phyloP scores from a whole-genome alignment of 2,888 invertebrate genomes.

The Drosophila imparisetae region DNA sequence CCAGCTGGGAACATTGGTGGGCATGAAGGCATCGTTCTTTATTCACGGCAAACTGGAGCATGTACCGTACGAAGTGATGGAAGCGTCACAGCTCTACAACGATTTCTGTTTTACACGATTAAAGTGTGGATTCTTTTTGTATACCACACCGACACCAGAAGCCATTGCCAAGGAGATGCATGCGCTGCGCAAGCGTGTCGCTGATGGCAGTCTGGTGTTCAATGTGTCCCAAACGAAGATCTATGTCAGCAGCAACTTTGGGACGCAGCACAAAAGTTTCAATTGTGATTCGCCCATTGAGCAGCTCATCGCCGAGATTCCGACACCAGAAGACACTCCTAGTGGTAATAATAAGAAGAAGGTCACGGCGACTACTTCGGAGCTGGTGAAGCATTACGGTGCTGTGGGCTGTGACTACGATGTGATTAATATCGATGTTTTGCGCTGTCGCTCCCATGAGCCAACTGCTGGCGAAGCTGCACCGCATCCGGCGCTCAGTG shows the following conservation, averaged over 20 bases:
- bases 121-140: slow-evolving; percentile 88
- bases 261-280: slow-evolving; percentile 67
- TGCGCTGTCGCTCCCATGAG: slow-evolving; percentile 83
- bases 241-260: slow-evolving; percentile 87
- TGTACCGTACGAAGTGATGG: slow-evolving; percentile 87
- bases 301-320: slow-evolving; percentile 62
- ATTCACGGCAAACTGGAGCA: slow-evolving; percentile 90
- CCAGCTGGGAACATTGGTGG: slow-evolving; percentile 86
- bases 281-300: slow-evolving; percentile 74
- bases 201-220: slow-evolving; percentile 90
- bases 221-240: slow-evolving; percentile 88
- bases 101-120: slow-evolving; percentile 90
- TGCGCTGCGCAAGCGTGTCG: slow-evolving; percentile 89
- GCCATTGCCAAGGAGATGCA: slow-evolving; percentile 88
- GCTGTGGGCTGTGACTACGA: slow-evolving; percentile 79
- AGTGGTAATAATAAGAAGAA: slow-evolving; percentile 44
- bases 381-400: slow-evolving; percentile 53
- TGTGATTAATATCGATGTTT: slow-evolving; percentile 81
- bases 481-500: slow-evolving; percentile 70
- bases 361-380: not conserved
- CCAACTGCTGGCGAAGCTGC: slow-evolving; percentile 41
- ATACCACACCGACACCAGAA: slow-evolving; percentile 87
- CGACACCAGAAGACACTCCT: slow-evolving; percentile 48
- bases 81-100: slow-evolving; percentile 87
- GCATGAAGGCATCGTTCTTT: slow-evolving; percentile 88